A percentile compares a stretch with the other conserved stretches of the same genome.
Conservation (phyloP, 2,888 invertebrate species). For the Aleiodes alternator region DNA sequence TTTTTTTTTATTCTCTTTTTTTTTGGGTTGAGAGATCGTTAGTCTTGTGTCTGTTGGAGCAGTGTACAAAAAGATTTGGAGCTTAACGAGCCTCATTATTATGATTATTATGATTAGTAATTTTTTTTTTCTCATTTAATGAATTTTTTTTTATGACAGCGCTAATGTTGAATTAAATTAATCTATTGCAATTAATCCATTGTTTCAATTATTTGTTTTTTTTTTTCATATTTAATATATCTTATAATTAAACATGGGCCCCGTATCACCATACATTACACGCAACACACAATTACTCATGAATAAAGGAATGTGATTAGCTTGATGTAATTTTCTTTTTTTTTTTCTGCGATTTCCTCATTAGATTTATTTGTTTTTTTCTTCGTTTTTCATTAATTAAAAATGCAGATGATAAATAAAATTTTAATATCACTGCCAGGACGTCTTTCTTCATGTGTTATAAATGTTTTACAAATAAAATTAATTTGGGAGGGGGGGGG, state of each 20-base stretch:
- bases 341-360: no score
- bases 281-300: conserved; percentile 10
- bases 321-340: not conserved
- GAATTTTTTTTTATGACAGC: not conserved
- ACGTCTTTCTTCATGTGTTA: no score
- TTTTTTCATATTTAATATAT: conserved; percentile 21
- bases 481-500: no score
- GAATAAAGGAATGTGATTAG: conserved; percentile 24
- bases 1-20: no score
- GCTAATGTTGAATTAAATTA: not conserved
- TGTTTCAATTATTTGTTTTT: conserved; percentile 4
- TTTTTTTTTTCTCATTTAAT: not conserved
- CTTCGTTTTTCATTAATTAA: not conserved
- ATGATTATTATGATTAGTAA: not conserved
- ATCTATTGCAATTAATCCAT: not conserved
- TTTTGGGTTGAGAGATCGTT: conserved; percentile 5
- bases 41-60: conserved; percentile 22
- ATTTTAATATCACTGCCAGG: no score
- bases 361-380: not conserved
- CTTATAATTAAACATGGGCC: conserved; percentile 32
- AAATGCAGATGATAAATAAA: no score
- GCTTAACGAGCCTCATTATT: conserved; percentile 14
- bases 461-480: no score
- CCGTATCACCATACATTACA: conserved; percentile 7
- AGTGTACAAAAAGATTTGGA: conserved; percentile 28